Evolutionary conservation across 2,797 vertebrate genomes (phyloP), one percentile per base, ranked within the genome.

Genomic region (Anguilla obscura): DNA sequence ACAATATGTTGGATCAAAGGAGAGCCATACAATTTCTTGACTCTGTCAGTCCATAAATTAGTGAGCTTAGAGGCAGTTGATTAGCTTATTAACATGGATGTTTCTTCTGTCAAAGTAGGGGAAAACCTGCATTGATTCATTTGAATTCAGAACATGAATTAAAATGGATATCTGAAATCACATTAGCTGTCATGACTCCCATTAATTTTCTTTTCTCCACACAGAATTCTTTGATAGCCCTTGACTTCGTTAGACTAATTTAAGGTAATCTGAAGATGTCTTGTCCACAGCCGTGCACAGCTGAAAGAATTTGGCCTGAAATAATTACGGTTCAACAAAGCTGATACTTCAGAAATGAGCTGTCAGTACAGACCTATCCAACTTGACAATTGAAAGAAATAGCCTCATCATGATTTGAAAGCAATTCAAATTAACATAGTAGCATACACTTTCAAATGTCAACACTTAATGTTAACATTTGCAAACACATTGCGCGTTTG

Each of bases 131-230:
- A 69, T 69, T 69, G 24, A 69, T n/a, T 69, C 5, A 69, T 69
- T 69, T 69, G 63, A 69, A 69, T 69, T 69, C 63, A 69, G 63
- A 69, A n/a, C 24, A 69, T n/a, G 24, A 27, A 69, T 69, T 69
- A 27, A 69, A 69, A 27, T 27, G 24, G 63, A 27, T 63, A 18
- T 69, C 24, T n/a, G 5, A 69, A n/a, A 69, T 69, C 63, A 27
- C n/a, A 69, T 27, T 27, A 69, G 63, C n/a, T 27, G 24, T 69
- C 63, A 69, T 27, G 63, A 69, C 63, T 6, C 8, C 24, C 6
- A 69, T 69, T 69, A 69, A 69, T 69, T 69, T 8, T 69, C 63
- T 69, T 27, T 27, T 69, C 63, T 69, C 24, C 18, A 27, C 63
- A 69, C 63, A n/a, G 24, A 66, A 69, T 69, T 27, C 24, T n/a